Base-by-base conservation (phyloP, 2,797 vertebrate genomes). In the Gouania willdenowi region DNA sequence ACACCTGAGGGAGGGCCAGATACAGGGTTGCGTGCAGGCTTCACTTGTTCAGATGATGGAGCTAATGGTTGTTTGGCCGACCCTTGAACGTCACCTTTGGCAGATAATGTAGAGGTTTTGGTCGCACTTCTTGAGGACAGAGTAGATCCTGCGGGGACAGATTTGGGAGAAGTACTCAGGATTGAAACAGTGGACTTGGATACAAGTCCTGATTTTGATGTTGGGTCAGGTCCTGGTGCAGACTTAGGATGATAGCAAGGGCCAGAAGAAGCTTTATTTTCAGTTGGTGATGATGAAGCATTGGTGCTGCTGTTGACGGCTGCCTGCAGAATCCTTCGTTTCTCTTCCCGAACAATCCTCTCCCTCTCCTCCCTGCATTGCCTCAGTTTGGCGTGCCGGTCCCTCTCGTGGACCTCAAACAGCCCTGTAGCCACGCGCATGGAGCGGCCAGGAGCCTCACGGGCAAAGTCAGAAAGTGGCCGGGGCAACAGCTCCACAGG, bases 331-430 rank as follows among this genome's bases (percentile, higher is more conserved):
- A 93, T 87, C 54, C 91, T 81, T n/a, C 91, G 81, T 63, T 94
- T 96, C 66, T 98, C 96, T 69, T 95, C 94, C 5, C 91, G 82
- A 7, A 97, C 80, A 9, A 98, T 95, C 75, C 90, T 79, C 71
- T 97, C 94, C 27, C 95, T 82, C 59, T 98, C 94, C 20, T 94
- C 92, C 41, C 90, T 83, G 84, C 96, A 98, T 64, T 94, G 91
- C 73, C 91, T 87, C 49, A 98, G 86, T 61, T 98, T 98, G 51
- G 80, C 84, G 13, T 91, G 91, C 21, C 96, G 75, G 40, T 95
- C 93, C 20, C 76, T 86, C 75, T 98, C 96, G 10, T 92, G 95
- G 25, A 92, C 92, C 54, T 97, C 96, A 32, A 94, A 98, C 66
- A 97, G 75, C 11, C 94, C 94, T 0, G 92, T 86, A 1, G 95